phyloP scores from a whole-genome alignment of 2,797 vertebrate species.

The Melopsittacus undulatus region DNA sequence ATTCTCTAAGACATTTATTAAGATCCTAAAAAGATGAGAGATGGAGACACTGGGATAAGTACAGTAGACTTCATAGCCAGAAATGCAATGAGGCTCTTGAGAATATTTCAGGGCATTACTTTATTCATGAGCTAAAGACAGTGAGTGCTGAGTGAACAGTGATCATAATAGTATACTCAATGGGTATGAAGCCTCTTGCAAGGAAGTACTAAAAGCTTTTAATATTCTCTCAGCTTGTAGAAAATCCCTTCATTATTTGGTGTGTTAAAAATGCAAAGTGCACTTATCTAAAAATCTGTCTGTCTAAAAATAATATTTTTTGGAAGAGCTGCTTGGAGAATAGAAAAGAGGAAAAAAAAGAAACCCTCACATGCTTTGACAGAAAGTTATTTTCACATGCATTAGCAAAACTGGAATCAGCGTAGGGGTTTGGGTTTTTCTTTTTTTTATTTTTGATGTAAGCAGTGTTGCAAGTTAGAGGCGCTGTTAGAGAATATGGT shows the following conservation, averaged over 20 bases:
- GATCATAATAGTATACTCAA: background rate
- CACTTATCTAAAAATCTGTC: slow-evolving; percentile 39
- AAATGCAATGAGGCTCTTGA: slow-evolving; percentile 7
- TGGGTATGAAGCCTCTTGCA: background rate
- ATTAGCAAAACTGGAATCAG: slow-evolving; percentile 31
- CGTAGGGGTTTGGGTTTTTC: background rate
- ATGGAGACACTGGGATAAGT: background rate
- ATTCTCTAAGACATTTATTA: slow-evolving; percentile 22
- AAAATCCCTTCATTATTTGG: slow-evolving; percentile 29
- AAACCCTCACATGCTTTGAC: background rate
- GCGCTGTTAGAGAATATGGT: slow-evolving; percentile 9
- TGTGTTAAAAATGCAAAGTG: slow-evolving; percentile 18
- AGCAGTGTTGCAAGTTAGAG: background rate
- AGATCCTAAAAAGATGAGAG: slow-evolving; percentile 24
- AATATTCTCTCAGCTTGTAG: background rate
- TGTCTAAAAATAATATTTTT: slow-evolving; percentile 61
- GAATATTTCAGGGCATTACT: slow-evolving; percentile 45
- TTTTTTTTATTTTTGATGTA: background rate
- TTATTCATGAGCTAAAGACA: slow-evolving; percentile 29
- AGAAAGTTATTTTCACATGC: slow-evolving; percentile 26
- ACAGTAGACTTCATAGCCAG: background rate
- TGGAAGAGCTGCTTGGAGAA: slow-evolving; percentile 17
- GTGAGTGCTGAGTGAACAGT: slow-evolving; percentile 4
- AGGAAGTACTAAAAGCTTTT: slow-evolving; percentile 36
- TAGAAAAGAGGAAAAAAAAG: background rate